A percentile compares a stretch with the other conserved stretches of the same genome.
Conservation (phyloP, 2,113 vertebrate genomes). For the Baryphthengus martii region DNA sequence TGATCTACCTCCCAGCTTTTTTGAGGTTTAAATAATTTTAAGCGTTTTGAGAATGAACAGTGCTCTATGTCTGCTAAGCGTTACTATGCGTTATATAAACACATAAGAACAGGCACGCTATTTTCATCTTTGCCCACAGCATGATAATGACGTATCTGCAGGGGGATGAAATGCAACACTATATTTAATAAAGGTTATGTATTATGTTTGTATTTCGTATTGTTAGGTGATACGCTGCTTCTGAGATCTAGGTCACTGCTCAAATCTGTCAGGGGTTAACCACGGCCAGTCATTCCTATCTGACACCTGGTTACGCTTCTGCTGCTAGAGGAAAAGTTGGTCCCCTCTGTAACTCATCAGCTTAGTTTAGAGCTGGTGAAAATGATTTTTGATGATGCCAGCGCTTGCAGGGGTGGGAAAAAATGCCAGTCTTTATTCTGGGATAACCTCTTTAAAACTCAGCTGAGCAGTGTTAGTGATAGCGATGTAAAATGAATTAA, state of each 20-base stretch:
- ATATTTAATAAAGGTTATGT: slow-evolving; percentile 19
- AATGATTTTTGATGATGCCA: neutral
- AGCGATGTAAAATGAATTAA: neutral
- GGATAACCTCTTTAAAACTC: neutral
- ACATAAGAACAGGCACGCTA: neutral
- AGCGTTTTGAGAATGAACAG: neutral
- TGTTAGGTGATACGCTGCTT: neutral
- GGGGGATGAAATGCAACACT: neutral
- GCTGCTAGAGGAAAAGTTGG: neutral
- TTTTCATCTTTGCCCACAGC: slow-evolving; percentile 10
- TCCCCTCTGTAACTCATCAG: neutral
- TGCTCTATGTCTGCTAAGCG: neutral
- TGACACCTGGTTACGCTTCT: neutral
- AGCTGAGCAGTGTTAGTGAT: neutral
- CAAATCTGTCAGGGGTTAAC: neutral
- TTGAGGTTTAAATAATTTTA: neutral
- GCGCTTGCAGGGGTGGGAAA: neutral
- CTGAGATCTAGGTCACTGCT: neutral
- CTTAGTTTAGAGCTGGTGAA: neutral
- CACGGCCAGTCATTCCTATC: neutral
- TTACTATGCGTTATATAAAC: slow-evolving; percentile 22
- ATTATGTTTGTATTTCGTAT: slow-evolving; percentile 11
- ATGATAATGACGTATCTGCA: neutral
- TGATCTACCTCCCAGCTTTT: neutral
- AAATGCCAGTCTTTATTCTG: neutral